These are phyloP conservation scores for Catharus minimus DNA, from an alignment of 2,113 vertebrate genomes.

Conservation along the genomic window DNA sequence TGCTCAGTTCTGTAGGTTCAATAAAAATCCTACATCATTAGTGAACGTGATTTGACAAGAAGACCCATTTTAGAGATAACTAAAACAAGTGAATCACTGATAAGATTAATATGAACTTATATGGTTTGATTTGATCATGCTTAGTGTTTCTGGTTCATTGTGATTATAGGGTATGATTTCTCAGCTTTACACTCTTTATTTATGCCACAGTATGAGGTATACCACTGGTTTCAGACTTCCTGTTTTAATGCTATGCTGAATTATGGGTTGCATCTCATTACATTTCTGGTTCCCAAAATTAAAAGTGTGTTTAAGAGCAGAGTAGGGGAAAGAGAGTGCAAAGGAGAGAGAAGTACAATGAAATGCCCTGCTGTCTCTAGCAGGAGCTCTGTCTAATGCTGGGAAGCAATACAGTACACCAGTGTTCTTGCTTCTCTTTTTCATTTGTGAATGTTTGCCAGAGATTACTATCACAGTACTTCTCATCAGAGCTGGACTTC, in stretches of 20 bases:
- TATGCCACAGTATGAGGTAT: not conserved
- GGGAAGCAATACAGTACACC: not conserved
- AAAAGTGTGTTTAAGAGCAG: not conserved
- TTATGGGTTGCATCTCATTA: not conserved
- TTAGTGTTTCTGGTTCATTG: conserved; percentile 9
- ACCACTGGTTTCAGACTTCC: not conserved
- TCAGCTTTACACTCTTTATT: not conserved
- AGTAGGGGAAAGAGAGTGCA: not conserved
- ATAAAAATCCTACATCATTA: not conserved
- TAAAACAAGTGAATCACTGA: not conserved
- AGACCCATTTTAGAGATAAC: not conserved
- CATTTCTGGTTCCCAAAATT: not conserved
- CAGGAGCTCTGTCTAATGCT: not conserved
- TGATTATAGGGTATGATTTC: not conserved
- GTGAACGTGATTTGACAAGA: not conserved
- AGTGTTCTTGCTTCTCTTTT: not conserved
- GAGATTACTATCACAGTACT: conserved; percentile 57
- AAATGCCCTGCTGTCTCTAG: not conserved
- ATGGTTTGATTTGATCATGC: conserved; percentile 22
- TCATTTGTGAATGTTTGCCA: conserved; percentile 48
- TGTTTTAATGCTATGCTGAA: not conserved
- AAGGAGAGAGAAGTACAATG: fast-evolving
- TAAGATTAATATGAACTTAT: conserved; percentile 7
- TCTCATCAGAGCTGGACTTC: conserved; percentile 51
- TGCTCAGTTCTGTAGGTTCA: not conserved